Conservation (phyloP, 2,113 vertebrate species). For the Pteruthius melanotis region DNA sequence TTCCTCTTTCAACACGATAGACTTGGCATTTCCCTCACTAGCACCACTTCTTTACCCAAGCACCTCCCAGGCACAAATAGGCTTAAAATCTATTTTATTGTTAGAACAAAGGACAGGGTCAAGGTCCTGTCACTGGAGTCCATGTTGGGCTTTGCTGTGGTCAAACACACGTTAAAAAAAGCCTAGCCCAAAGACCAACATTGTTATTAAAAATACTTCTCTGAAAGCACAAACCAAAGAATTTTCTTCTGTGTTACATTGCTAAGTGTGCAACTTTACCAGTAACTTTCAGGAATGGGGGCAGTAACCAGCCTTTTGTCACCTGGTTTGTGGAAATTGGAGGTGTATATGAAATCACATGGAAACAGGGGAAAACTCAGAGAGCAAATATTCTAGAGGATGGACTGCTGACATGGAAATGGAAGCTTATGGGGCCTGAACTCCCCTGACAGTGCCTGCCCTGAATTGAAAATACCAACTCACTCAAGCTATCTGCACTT, state of each 20-base stretch:
- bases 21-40: background rate
- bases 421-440: background rate
- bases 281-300: background rate
- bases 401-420: too few species aligned
- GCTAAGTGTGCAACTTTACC: background rate
- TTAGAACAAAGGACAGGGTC: background rate
- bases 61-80: background rate
- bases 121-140: background rate
- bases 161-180: background rate
- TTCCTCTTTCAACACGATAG: background rate
- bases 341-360: background rate
- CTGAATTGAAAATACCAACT: background rate
- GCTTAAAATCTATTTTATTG: background rate
- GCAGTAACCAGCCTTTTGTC: background rate
- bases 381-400: background rate
- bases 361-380: background rate
- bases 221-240: background rate
- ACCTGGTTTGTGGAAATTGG: background rate
- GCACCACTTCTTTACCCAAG: background rate
- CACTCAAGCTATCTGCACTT: accelerated
- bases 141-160: background rate
- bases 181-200: background rate
- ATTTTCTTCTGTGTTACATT: background rate
- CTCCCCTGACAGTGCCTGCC: background rate
- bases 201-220: background rate